Base-by-base conservation (phyloP, 1,140 invertebrate species). In the Neotoxoptera formosana region DNA sequence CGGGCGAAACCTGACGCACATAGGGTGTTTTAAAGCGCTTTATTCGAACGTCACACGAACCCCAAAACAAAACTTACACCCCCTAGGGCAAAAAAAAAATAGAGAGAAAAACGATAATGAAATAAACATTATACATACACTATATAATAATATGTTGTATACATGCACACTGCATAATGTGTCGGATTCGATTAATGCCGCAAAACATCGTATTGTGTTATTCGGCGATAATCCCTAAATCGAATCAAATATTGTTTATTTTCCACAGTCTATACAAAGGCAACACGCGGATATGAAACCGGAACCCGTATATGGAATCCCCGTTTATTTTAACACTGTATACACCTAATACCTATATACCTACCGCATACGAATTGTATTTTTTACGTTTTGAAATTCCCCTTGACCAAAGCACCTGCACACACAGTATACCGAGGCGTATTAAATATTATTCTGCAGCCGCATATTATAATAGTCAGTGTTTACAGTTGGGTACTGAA, bases 11-110 rank as follows among this genome's bases (percentile, higher is more conserved):
- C 45, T 30, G 67, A 76, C 56, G 60, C 90, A 34, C 60, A 34
- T 34, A 34, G 47, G 86, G 36, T 21, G 56, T 76, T 76, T 47
- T 48, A 76, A 91, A 91, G 30, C 90, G 90, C 90, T 91, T 91
- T 91, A 91, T 91, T 91, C 90, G 67, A 48, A 91, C 90, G 60
- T 91, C 90, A 81, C 90, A 47, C 90, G 90, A 81, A 81, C 60
- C 90, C 90, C 67, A 47, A 47, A 90, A 90, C 56, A 81, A 91
- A 67, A 91, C 56, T 76, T n/a, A 76, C 67, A 91, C 90, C 56
- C 90, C 60, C 60, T 67, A 21, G 67, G 41, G 45, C 90, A 47
- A n/a, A 81, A 91, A 91, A 67, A 76, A 60, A 45, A 90, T 67
- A 60, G 30, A 67, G 89, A 89, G 51, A 91, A 91, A 48, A 48